Base-by-base conservation (phyloP, 1,140 invertebrate species). In the Nylanderia fulva region DNA sequence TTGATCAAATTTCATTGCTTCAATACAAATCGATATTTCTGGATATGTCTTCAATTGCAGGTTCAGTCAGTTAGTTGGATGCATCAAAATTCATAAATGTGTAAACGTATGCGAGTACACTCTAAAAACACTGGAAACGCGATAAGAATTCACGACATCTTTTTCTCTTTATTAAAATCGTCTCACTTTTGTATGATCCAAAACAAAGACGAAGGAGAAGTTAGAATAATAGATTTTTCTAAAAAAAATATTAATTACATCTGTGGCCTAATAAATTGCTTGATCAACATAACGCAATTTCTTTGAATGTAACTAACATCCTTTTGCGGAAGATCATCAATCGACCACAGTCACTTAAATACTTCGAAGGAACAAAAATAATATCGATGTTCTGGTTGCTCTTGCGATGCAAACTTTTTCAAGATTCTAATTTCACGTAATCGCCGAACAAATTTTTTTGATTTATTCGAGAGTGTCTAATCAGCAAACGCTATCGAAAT, bases 1-100 rank as follows among this genome's bases (percentile, higher is more conserved):
- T 27, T 7, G 18, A 72, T 72, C 33, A 2, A 29, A 72, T 82
- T 72, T 71, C 18, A 39, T 72, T 21, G 66, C 21, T 29, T 29
- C 27, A 18, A 29, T 58, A 72, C 33, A 82, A 82, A 56, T 82
- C 66, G 77, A 82, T 82, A 82, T 82, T 60, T 82, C 66, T 58
- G 54, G 77, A 82, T 82, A 82, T 72, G 76, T 79, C 5, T 82
- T 58, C 36, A 58, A 71, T 82, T 82, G 29, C 66, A 45, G 71
- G n/a, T 82, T 82, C 77, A 71, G 52, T 82, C 77, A 45, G 36
- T 72, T 39, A 36, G 13, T 68, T 45, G 66, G 36, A 58, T 56
- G 52, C 48, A 52, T 79, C 42, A 52, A 79, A 39, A 45, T 80
- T 68, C n/a, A 29, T 68, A 21, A 66, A 39, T 54, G n/a, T 42